Percentiles rank a stretch among this genome's conserved stretches.
Conservation (phyloP, 2,888 invertebrate species). For the Deilephila elpenor region DNA sequence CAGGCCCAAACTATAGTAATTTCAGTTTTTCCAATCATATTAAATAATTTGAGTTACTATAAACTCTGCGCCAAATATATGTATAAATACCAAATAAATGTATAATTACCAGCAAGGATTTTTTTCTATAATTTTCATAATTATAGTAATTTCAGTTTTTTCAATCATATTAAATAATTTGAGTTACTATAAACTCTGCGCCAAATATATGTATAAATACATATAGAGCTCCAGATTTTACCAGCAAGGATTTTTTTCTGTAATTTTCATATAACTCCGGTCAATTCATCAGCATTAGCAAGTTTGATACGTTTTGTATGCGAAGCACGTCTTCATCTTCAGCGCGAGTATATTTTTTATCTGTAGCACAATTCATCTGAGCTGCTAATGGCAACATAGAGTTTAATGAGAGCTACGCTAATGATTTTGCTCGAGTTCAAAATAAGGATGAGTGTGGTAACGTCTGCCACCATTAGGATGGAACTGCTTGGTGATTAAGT, state of each 20-base stretch:
- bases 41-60: too few species aligned
- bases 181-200: too few species aligned
- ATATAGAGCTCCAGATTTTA: neutral
- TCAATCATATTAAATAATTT: too few species aligned
- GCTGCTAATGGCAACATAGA: conserved; percentile 62
- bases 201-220: neutral
- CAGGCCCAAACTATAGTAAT: too few species aligned
- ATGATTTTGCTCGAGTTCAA: conserved; percentile 44
- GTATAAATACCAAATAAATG: neutral
- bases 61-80: too few species aligned
- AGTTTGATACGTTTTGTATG: conserved; percentile 52
- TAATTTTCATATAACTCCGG: conserved; percentile 50
- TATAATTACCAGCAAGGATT: conserved; percentile 14
- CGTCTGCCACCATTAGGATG: neutral
- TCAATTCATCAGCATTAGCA: conserved; percentile 65
- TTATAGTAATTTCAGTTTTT: too few species aligned
- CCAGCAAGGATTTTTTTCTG: conserved; percentile 46
- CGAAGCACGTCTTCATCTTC: conserved; percentile 69
- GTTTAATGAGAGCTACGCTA: conserved; percentile 58
- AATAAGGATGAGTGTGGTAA: conserved; percentile 6
- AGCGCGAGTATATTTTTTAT: conserved; percentile 64
- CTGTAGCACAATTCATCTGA: conserved; percentile 53
- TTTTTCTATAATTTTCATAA: conserved; percentile 51
- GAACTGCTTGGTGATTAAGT: neutral
- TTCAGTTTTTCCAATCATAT: too few species aligned